These are phyloP conservation scores for Tricholauxania praeusta DNA, from an alignment of 2,888 invertebrate genomes.

Conservation along the genomic window DNA sequence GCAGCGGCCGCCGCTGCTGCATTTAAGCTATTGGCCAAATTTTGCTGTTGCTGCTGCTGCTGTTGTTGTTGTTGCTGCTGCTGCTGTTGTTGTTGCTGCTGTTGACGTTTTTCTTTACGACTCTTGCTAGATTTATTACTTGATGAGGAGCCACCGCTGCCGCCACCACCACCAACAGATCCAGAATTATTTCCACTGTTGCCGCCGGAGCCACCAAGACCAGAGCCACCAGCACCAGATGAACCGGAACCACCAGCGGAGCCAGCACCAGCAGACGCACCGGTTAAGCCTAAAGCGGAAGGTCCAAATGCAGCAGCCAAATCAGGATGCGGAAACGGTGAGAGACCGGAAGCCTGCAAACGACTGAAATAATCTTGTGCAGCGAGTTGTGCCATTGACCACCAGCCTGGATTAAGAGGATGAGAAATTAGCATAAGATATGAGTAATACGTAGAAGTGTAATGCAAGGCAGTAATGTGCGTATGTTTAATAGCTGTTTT, in stretches of 20 bases:
- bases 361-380: conserved; percentile 90
- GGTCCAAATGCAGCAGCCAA: conserved; percentile 72
- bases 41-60: conserved; percentile 61
- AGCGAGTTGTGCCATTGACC: conserved; percentile 91
- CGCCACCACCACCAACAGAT: conserved; percentile 53
- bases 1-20: conserved; percentile 63
- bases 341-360: conserved; percentile 83
- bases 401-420: conserved; percentile 76
- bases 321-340: conserved; percentile 77
- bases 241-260: conserved; percentile 52
- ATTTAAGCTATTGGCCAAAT: conserved; percentile 63
- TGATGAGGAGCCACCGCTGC: conserved; percentile 58
- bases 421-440: background rate
- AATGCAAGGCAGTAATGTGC: too few species aligned
- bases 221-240: conserved; percentile 63
- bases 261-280: conserved; percentile 60
- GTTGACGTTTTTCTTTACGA: conserved; percentile 66
- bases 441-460: too few species aligned
- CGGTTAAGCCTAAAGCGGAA: conserved; percentile 62
- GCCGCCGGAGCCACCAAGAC: conserved; percentile 56
- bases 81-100: conserved; percentile 60
- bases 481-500: too few species aligned
- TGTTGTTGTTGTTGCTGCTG: conserved; percentile 60
- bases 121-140: conserved; percentile 64
- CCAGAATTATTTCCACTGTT: conserved; percentile 51